A percentile compares a stretch with the other conserved stretches of the same genome.
These are phyloP conservation scores for Hepsetus odoe DNA, from an alignment of 2,113 vertebrate genomes.

Conservation along the genomic window DNA sequence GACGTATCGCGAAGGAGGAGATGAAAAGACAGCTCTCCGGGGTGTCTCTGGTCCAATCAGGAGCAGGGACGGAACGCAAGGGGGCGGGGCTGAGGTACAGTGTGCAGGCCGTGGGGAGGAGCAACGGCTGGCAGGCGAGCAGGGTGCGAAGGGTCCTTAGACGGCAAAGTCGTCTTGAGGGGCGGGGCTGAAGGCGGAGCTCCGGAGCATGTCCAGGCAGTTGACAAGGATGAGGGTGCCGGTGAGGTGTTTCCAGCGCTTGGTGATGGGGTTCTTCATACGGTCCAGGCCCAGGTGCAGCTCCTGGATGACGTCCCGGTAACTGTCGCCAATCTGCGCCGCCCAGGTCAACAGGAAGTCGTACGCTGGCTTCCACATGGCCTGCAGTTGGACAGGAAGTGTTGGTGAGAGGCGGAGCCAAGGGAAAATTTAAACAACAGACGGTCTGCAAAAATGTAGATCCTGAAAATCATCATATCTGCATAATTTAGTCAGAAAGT, in stretches of 20 bases:
- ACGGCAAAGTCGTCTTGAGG: slow-evolving; percentile 88
- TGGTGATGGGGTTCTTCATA: slow-evolving; percentile 97
- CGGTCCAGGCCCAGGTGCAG: slow-evolving; percentile 92
- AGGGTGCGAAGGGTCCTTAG: slow-evolving; percentile 58
- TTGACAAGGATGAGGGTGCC: slow-evolving; percentile 94
- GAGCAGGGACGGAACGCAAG: slow-evolving; percentile 1
- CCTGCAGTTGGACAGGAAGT: slow-evolving; percentile 67
- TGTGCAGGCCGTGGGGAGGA: neutral
- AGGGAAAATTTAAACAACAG: too few relatives aligned
- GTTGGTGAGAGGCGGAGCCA: too few relatives aligned
- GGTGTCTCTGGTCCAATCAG: slow-evolving; percentile 30
- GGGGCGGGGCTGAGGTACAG: slow-evolving; percentile 23
- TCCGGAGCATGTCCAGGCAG: slow-evolving; percentile 87
- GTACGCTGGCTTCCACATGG: slow-evolving; percentile 98
- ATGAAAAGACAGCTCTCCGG: slow-evolving; percentile 33
- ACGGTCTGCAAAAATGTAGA: too few relatives aligned
- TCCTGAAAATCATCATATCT: too few relatives aligned
- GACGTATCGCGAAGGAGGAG: slow-evolving; percentile 25
- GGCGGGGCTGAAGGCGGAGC: slow-evolving; percentile 86
- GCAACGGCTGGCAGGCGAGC: too few relatives aligned
- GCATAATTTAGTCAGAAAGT: too few relatives aligned
- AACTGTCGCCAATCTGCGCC: slow-evolving; percentile 95
- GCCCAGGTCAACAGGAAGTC: slow-evolving; percentile 98
- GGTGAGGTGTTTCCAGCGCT: slow-evolving; percentile 95
- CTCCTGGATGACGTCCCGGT: slow-evolving; percentile 95